Conservation (phyloP, 2,113 vertebrate species). For the Psittacara wagleri region DNA sequence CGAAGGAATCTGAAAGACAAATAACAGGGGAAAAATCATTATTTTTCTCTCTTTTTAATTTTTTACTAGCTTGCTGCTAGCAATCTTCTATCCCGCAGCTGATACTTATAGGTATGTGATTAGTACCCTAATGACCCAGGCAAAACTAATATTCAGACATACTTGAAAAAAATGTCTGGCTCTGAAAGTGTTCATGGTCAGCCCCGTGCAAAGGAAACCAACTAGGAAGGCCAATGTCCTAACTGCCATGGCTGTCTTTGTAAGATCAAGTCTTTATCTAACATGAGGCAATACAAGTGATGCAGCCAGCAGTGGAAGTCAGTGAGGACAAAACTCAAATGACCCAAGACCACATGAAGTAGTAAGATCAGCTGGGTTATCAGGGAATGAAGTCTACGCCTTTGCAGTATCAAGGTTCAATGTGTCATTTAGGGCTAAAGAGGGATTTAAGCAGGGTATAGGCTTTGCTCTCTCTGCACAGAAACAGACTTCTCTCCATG, state of each 20-base stretch:
- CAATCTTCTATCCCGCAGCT: not conserved
- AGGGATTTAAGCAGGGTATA: not conserved
- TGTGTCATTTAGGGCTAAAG: not conserved
- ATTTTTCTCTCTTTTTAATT: constrained; percentile 41
- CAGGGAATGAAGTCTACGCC: not conserved
- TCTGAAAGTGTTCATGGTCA: not conserved
- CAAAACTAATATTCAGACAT: not conserved
- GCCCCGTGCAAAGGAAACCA: not conserved
- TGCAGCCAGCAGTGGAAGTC: not conserved
- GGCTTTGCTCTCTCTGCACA: not conserved
- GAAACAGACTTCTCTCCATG: not conserved
- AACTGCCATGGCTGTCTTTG: not conserved
- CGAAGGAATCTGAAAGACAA: constrained; percentile 91
- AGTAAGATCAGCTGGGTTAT: not conserved
- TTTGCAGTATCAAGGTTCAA: constrained; percentile 19
- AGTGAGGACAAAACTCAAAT: not conserved
- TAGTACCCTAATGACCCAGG: not conserved
- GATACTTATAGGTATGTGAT: not conserved
- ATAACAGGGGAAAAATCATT: constrained; percentile 67
- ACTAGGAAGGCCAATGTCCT: not conserved
- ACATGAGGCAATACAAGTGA: not conserved
- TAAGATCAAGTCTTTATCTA: not conserved
- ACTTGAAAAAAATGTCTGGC: not conserved
- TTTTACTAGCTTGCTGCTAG: constrained; percentile 14
- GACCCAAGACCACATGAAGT: not conserved